These are phyloP conservation scores for Alosa alosa DNA, from an alignment of 2,113 vertebrate species.

Conservation along the genomic window DNA sequence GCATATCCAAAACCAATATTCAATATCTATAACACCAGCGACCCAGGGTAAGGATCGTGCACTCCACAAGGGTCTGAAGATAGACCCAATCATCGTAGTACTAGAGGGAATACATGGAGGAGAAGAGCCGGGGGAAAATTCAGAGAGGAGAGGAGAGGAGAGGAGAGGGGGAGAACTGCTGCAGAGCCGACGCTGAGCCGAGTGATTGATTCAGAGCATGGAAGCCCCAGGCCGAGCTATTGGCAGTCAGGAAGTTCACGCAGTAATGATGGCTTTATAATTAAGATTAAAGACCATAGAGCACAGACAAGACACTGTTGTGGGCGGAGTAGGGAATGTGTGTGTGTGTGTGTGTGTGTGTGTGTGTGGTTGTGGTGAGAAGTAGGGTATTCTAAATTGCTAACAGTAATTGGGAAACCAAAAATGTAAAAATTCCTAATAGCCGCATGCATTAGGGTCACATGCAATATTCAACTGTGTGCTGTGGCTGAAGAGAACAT, in stretches of 20 bases:
- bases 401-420: background rate
- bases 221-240: slow-evolving; percentile 67
- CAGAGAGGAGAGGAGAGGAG: slow-evolving; percentile 4
- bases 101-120: slow-evolving; percentile 42
- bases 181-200: slow-evolving; percentile 43
- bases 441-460: background rate
- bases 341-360: slow-evolving; percentile 2
- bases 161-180: slow-evolving; percentile 22
- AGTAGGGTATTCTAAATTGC: background rate
- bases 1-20: slow-evolving; percentile 29
- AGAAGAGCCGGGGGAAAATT: slow-evolving; percentile 11
- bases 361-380: slow-evolving; percentile 21
- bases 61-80: slow-evolving; percentile 34
- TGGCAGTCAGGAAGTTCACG: slow-evolving; percentile 67
- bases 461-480: background rate
- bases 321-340: slow-evolving; percentile 44
- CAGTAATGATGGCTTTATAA: slow-evolving; percentile 79
- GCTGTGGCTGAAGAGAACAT: background rate
- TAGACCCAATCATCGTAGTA: slow-evolving; percentile 45
- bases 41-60: slow-evolving; percentile 16
- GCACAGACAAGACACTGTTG: slow-evolving; percentile 67
- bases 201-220: slow-evolving; percentile 74
- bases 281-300: slow-evolving; percentile 77
- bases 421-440: background rate
- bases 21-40: slow-evolving; percentile 20